Evolutionary conservation across 2,797 vertebrate genomes (phyloP).

Genomic region (Macrochelys suwanniensis): DNA sequence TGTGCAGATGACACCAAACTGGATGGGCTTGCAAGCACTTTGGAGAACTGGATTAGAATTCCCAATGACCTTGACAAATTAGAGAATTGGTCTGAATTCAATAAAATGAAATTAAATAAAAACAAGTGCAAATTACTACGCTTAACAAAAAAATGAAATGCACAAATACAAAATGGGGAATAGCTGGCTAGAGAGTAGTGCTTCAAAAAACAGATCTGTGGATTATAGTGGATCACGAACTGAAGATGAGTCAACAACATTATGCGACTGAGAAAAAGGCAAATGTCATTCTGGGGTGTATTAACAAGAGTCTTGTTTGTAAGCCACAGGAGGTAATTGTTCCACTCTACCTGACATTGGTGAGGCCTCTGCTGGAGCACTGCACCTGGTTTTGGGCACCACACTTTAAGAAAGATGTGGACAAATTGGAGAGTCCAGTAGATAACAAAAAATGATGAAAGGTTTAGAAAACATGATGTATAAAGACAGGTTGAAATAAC

Average conservation of each 20-base stretch:
- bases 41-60: no score
- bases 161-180: background rate
- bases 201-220: background rate
- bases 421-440: background rate
- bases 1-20: no score
- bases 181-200: background rate
- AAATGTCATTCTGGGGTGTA: background rate
- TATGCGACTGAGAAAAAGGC: background rate
- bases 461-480: background rate
- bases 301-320: background rate
- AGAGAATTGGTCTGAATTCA: no score
- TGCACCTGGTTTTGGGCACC: background rate
- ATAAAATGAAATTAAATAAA: background rate
- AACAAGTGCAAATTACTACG: background rate
- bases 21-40: no score
- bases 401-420: background rate
- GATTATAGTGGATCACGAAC: background rate
- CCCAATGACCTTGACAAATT: no score
- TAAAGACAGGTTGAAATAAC: background rate
- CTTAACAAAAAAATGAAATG: background rate
- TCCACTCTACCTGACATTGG: background rate
- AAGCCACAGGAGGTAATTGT: background rate
- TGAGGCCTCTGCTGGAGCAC: background rate
- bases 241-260: background rate
- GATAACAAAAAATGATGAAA: background rate